These are phyloP conservation scores for Rhamnusium bicolor DNA, from an alignment of 2,888 invertebrate genomes.

Conservation along the genomic window DNA sequence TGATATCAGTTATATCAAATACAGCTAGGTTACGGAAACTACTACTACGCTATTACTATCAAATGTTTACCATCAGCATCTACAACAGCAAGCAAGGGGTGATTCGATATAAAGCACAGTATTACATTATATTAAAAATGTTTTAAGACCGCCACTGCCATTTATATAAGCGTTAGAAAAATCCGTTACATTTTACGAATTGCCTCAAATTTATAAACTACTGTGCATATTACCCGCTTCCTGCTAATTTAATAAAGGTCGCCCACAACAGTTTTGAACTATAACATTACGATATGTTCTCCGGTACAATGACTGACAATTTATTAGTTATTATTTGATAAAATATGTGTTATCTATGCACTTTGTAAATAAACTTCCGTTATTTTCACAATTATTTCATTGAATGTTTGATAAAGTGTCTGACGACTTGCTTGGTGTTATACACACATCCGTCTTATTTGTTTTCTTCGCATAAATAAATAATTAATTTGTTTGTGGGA, in stretches of 20 bases:
- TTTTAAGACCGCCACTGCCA: background rate
- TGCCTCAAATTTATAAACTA: background rate
- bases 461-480: too few relatives aligned
- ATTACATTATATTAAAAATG: too few relatives aligned
- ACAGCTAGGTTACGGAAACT: too few relatives aligned
- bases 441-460: background rate
- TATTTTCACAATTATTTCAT: background rate
- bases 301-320: background rate
- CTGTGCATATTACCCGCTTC: background rate
- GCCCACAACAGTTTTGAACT: background rate
- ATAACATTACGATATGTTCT: background rate
- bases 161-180: too few relatives aligned
- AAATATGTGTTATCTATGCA: background rate
- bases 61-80: too few relatives aligned
- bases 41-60: too few relatives aligned
- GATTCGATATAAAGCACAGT: too few relatives aligned
- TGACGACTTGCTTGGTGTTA: background rate
- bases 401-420: background rate
- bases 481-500: too few relatives aligned
- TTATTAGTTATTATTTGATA: background rate
- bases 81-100: too few relatives aligned
- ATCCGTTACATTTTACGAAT: background rate
- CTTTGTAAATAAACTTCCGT: background rate
- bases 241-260: background rate
- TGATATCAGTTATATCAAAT: too few relatives aligned